Conservation (phyloP, 2,113 vertebrate genomes). For the Eptesicus fuscus region DNA sequence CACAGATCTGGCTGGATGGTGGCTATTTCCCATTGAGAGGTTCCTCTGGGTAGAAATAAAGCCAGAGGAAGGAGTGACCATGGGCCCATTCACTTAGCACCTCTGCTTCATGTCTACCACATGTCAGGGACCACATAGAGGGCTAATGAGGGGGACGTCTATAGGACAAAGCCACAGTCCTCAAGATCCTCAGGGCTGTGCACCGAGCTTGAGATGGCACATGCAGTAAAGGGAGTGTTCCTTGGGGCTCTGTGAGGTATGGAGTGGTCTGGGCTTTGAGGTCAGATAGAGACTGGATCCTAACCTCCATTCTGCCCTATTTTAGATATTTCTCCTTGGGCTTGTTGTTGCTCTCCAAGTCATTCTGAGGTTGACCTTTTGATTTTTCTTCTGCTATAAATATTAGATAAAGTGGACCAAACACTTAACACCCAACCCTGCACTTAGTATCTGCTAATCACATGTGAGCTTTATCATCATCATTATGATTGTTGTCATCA, state of each 20-base stretch:
- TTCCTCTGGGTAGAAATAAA: not conserved
- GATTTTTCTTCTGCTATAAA: not conserved
- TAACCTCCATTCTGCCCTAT: not conserved
- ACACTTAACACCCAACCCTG: not conserved
- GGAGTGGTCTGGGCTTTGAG: no score
- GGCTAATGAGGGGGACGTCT: accelerated
- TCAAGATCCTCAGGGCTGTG: not conserved
- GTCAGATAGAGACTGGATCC: not conserved
- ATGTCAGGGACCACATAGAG: not conserved
- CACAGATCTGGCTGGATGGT: not conserved
- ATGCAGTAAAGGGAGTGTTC: accelerated
- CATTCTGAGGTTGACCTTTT: not conserved
- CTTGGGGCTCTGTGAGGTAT: not conserved
- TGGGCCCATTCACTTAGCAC: no score
- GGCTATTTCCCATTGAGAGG: not conserved
- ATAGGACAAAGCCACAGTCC: not conserved
- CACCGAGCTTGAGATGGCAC: no score
- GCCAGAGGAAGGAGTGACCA: no score
- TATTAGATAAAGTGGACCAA: not conserved
- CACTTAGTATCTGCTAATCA: no score
- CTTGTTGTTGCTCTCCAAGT: not conserved
- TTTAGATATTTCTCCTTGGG: not conserved
- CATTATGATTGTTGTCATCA: accelerated
- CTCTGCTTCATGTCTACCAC: no score
- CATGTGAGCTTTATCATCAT: accelerated